phyloP scores from a whole-genome alignment of 1,140 invertebrate genomes.

The Pogonus chalceus region DNA sequence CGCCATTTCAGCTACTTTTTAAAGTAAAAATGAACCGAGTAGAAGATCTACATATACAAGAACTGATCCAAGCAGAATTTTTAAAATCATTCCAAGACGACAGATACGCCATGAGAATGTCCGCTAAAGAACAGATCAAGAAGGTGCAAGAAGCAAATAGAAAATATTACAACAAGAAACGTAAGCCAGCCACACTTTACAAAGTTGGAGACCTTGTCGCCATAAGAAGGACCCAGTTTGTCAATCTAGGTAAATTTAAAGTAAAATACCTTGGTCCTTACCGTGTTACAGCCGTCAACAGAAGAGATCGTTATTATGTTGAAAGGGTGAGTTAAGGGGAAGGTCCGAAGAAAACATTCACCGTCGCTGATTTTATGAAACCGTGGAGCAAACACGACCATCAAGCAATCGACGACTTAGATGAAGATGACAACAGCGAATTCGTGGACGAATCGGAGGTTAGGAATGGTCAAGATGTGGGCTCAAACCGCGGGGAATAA shows the following conservation, averaged over 20 bases:
- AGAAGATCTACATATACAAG: too few relatives aligned
- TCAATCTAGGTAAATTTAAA: background rate
- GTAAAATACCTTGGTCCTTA: background rate
- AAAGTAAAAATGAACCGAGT: conserved; percentile 23
- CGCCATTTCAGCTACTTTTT: conserved; percentile 30
- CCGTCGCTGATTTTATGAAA: background rate
- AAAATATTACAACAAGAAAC: background rate
- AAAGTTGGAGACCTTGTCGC: background rate
- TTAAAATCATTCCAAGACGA: too few relatives aligned
- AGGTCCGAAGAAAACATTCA: background rate
- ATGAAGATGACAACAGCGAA: background rate
- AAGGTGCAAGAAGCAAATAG: too few relatives aligned
- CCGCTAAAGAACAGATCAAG: too few relatives aligned
- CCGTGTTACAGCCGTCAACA: background rate
- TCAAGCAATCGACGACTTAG: background rate
- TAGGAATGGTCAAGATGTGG: too few relatives aligned
- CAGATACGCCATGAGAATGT: too few relatives aligned
- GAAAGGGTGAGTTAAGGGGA: background rate
- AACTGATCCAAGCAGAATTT: too few relatives aligned
- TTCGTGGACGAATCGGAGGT: too few relatives aligned
- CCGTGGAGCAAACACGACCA: too few relatives aligned
- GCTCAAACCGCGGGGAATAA: too few relatives aligned
- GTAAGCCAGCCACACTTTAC: background rate
- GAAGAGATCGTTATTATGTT: background rate
- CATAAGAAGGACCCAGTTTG: background rate